Evolutionary conservation across 2,797 vertebrate species (phyloP).

Genomic region (Pantherophis vulpinus): DNA sequence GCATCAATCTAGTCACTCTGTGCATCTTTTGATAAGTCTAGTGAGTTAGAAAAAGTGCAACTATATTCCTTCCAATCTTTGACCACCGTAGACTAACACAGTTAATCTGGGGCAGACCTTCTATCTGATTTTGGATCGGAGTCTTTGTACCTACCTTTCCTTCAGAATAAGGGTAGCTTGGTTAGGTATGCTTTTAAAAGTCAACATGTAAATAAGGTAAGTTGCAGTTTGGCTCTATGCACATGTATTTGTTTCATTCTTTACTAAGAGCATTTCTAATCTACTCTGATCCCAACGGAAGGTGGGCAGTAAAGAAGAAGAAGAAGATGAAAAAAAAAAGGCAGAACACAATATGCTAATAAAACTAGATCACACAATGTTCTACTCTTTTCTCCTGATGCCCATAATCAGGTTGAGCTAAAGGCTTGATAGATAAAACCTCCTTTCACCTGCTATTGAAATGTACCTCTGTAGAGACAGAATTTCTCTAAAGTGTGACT

Average conservation of each 20-base stretch:
- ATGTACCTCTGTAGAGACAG: neutral
- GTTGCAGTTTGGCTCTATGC: neutral
- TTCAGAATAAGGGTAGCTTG: neutral
- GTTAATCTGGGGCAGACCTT: neutral
- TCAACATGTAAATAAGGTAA: neutral
- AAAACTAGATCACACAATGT: neutral
- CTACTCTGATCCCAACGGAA: neutral
- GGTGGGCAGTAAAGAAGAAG: neutral
- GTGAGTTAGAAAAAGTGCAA: neutral
- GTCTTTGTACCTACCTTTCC: neutral
- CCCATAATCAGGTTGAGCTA: neutral
- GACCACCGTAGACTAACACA: neutral
- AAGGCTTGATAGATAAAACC: neutral
- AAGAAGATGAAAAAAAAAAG: neutral
- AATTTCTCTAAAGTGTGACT: neutral
- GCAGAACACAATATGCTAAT: neutral
- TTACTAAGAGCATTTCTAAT: neutral
- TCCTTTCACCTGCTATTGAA: neutral
- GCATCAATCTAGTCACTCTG: neutral
- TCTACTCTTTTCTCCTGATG: neutral
- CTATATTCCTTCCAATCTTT: neutral
- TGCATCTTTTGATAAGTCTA: neutral
- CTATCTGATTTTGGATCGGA: neutral
- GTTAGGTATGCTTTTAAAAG: neutral
- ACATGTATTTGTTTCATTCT: neutral